Evolutionary conservation across 2,797 vertebrate species (phyloP).

Genomic region (Mastacembelus armatus): DNA sequence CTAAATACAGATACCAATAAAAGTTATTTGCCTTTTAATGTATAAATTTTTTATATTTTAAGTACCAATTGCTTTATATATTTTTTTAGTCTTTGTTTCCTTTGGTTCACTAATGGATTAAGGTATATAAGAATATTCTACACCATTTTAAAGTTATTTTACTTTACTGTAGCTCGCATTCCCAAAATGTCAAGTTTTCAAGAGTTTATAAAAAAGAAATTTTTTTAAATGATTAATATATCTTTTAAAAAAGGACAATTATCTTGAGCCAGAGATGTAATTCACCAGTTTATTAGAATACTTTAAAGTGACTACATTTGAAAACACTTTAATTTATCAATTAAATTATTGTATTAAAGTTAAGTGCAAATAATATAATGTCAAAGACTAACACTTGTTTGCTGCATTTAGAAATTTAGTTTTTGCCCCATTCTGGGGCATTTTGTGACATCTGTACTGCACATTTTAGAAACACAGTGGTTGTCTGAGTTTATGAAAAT

Average conservation of each 20-base stretch:
- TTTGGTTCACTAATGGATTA: neutral
- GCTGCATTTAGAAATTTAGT: slow-evolving; percentile 11
- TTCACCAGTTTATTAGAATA: no score
- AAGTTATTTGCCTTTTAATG: neutral
- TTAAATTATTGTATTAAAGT: neutral
- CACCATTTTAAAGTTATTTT: neutral
- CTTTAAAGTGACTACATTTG: neutral
- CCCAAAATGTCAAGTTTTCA: no score
- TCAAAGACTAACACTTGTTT: slow-evolving; percentile 3
- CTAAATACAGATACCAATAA: neutral
- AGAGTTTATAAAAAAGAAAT: no score
- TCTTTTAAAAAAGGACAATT: no score
- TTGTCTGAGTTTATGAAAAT: slow-evolving; percentile 57
- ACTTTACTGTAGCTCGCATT: no score
- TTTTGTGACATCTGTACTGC: slow-evolving; percentile 10
- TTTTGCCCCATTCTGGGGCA: slow-evolving; percentile 11
- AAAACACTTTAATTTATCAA: slow-evolving; percentile 7
- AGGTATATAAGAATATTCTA: neutral
- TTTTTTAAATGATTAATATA: no score
- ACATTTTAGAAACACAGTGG: slow-evolving; percentile 35
- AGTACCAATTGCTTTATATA: neutral
- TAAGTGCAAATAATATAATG: neutral
- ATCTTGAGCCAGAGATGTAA: no score
- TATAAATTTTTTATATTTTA: neutral
- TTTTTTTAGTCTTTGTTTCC: no score